Percentiles rank a stretch among this genome's conserved stretches.
Evolutionary conservation across 2,797 vertebrate genomes (phyloP).

Genomic region (Sciurus carolinensis): DNA sequence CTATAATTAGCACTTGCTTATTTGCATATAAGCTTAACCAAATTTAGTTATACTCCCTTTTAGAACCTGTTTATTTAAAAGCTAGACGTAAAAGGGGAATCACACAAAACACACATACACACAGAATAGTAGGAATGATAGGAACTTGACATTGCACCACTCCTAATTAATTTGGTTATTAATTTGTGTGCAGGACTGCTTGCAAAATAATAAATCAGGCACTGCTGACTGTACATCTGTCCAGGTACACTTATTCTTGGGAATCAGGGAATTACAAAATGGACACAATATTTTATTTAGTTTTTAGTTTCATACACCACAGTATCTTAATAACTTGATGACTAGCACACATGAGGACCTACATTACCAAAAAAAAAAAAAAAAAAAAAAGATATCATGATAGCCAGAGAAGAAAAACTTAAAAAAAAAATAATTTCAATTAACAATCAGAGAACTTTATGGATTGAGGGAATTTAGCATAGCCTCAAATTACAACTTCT

Average conservation of each 20-base stretch:
- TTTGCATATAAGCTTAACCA: slow-evolving; percentile 50
- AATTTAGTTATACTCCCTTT: background rate
- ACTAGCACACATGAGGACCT: too few relatives aligned
- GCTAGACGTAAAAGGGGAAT: background rate
- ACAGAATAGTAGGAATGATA: background rate
- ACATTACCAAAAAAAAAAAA: background rate
- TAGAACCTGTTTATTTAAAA: slow-evolving; percentile 44
- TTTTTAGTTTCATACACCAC: slow-evolving; percentile 25
- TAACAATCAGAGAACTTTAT: background rate
- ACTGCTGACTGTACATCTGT: background rate
- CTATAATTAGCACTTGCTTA: slow-evolving; percentile 61
- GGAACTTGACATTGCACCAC: background rate
- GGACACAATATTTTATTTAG: slow-evolving; percentile 16
- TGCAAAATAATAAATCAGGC: slow-evolving; percentile 35
- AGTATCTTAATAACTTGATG: background rate
- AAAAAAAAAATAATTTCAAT: slow-evolving; percentile 46
- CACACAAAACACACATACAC: background rate
- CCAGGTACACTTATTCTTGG: background rate
- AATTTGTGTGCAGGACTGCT: background rate
- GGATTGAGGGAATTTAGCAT: background rate
- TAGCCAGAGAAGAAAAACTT: background rate
- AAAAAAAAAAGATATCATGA: background rate
- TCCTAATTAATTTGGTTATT: background rate
- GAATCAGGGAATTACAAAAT: slow-evolving; percentile 32
- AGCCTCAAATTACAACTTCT: slow-evolving; percentile 6